Evolutionary conservation across 2,113 vertebrate genomes (phyloP).

Genomic region (Indicator maculatus): DNA sequence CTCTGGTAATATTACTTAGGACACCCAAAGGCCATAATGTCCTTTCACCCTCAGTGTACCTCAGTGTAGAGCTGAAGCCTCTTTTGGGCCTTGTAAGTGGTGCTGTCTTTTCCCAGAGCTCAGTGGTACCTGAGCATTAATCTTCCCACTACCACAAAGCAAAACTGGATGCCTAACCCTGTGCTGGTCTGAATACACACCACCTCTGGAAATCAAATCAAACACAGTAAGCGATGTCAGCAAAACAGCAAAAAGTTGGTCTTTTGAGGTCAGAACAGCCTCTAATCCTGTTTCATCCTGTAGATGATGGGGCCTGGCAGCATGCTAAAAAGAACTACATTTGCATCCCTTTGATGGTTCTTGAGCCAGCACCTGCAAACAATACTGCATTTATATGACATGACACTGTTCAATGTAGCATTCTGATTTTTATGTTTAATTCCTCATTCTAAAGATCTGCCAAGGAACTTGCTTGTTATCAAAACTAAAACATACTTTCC

Average conservation of each 20-base stretch:
- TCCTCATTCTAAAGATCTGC: conserved; percentile 20
- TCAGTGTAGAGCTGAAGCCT: not conserved
- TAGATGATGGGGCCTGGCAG: not conserved
- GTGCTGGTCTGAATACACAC: not conserved
- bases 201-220: conserved; percentile 19
- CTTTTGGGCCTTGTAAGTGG: not conserved
- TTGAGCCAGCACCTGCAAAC: conserved; percentile 5
- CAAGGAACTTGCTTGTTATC: not conserved
- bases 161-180: not conserved
- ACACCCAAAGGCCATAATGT: not conserved
- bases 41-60: not conserved
- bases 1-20: not conserved
- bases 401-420: not conserved
- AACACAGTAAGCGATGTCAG: not conserved
- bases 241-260: not conserved
- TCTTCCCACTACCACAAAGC: not conserved
- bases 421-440: conserved; percentile 30
- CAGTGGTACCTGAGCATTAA: rapidly evolving
- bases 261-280: not conserved
- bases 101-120: not conserved
- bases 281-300: not conserved
- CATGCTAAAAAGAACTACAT: not conserved
- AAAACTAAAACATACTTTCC: conserved; percentile 25
- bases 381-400: conserved; percentile 15
- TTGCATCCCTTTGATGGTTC: not conserved